Base-by-base conservation (phyloP, 1,140 invertebrate genomes). In the Whitmania pigra region DNA sequence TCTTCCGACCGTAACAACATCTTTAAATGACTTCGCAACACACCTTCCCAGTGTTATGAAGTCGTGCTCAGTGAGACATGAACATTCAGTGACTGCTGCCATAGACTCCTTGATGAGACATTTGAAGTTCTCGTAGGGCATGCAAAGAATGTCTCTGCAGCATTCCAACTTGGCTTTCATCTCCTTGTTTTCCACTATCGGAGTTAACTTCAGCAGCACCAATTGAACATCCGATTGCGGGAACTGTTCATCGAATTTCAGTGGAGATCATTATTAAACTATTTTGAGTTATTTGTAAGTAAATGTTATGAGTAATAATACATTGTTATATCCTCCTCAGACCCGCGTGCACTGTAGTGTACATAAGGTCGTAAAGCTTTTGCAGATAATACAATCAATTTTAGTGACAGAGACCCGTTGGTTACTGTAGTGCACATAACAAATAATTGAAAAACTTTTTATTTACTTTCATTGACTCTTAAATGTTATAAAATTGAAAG, bases 51-150 rank as follows among this genome's bases (percentile, higher is more conserved):
- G 15, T 18, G 22, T 63, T 31, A 63, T 31, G 11, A 63, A 22
- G 6, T 63, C 57, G 15, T 49, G 43, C 11, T 63, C 57, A 15
- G 3, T 31, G 22, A 31, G 4, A 18, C 22, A 13, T 20, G 29
- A 20, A n/a, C 22, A 25, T 31, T 63, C 29, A 20, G 22, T 63
- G 57, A 63, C 57, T 20, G 22, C 29, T 13, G 7, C 57, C 57
- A 63, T 31, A 20, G 22, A 25, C 15, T 63, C 22, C 11, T 31
- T 31, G 11, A 63, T n/a, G 22, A 63, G 22, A 63, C 29, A 22
- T 17, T 63, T 63, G 57, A 63, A 63, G 11, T 63, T 22, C 11
- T 63, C 67, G 43, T 69, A 69, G 25, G 43, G 67, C 29, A 69
- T 69, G 67, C 43, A 69, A 0, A 5, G 22, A 31, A 31, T 22